Conservation (phyloP, 2,113 vertebrate genomes). For the Vulpes vulpes region DNA sequence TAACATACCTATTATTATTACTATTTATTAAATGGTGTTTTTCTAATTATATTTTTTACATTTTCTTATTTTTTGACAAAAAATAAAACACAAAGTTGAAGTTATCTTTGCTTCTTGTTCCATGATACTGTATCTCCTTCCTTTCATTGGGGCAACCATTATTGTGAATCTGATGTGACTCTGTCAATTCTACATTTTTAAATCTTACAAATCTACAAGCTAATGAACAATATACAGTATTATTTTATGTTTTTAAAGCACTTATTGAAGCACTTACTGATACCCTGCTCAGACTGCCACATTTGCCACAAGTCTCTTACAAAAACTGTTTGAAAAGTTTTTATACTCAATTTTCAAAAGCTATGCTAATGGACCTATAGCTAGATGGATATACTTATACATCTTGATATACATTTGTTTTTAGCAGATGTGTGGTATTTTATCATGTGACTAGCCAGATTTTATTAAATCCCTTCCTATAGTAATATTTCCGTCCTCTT, state of each 20-base stretch:
- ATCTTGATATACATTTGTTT: background rate
- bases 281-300: too few relatives aligned
- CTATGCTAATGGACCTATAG: background rate
- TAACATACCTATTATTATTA: background rate
- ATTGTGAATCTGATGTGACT: background rate
- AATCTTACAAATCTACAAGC: background rate
- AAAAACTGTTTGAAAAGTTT: too few relatives aligned
- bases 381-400: background rate
- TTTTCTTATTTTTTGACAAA: background rate
- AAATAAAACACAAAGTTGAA: constrained; percentile 15
- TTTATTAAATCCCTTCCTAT: background rate
- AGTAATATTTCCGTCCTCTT: background rate
- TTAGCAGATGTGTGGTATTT: background rate
- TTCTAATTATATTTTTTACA: background rate
- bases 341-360: constrained; percentile 34
- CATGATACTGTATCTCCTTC: background rate
- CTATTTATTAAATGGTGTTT: background rate
- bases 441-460: background rate
- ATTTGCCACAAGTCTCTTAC: too few relatives aligned
- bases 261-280: background rate
- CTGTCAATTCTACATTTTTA: background rate
- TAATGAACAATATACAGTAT: background rate
- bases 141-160: background rate
- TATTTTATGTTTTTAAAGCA: background rate
- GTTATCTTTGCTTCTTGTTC: background rate